Conservation (phyloP, 2,113 vertebrate genomes). For the Mionectes macconnelli region DNA sequence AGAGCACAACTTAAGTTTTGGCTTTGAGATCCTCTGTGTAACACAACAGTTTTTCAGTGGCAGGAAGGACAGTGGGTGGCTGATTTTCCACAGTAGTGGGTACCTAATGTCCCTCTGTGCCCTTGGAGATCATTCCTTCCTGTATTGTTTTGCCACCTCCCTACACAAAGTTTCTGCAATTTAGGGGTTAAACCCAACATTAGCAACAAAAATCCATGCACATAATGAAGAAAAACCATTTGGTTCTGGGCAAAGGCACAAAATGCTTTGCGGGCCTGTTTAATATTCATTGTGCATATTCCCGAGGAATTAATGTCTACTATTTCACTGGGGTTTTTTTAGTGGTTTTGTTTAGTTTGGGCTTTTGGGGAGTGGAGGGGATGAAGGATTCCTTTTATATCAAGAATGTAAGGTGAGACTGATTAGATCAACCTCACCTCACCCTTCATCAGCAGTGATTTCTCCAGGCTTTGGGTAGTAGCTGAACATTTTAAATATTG, state of each 20-base stretch:
- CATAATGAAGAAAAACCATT: background rate
- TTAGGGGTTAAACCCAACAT: background rate
- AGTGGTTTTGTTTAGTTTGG: fast-evolving
- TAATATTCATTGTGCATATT: background rate
- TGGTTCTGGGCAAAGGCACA: background rate
- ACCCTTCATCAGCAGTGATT: background rate
- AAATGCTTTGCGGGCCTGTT: background rate
- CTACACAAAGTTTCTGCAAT: background rate
- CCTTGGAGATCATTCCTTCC: background rate
- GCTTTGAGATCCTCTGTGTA: background rate
- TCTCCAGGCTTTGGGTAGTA: background rate
- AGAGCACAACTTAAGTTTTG: background rate
- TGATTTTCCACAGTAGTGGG: background rate
- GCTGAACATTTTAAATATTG: background rate
- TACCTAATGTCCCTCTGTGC: background rate
- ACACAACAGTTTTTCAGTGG: background rate
- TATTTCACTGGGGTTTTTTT: background rate
- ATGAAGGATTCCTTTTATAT: background rate
- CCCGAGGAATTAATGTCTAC: background rate
- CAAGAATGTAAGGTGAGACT: background rate
- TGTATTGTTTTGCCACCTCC: background rate
- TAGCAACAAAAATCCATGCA: background rate
- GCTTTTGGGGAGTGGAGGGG: background rate
- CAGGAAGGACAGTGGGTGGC: background rate
- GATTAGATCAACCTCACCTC: background rate